Base-by-base conservation (phyloP, 2,888 invertebrate genomes). In the Ellobium chinense region DNA sequence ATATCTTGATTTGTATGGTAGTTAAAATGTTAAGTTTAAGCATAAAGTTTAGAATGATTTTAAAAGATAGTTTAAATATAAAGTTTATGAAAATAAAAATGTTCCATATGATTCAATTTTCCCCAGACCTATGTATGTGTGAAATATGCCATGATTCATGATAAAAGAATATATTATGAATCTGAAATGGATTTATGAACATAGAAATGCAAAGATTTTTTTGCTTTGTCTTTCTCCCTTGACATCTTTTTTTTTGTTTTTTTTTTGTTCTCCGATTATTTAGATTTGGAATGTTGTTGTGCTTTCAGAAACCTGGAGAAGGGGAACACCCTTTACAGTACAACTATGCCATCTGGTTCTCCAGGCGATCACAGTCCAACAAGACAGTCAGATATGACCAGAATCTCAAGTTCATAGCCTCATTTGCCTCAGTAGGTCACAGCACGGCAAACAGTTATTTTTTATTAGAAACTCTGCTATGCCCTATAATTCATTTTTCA, bases 281-380 rank as follows among this genome's bases (percentile, higher is more conserved):
- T 5, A 7, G 7, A 5, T 60, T 9, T 14, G 14, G 5, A 21
- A 85, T 66, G 82, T 74, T 27, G 24, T 31, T 29, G 18, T 29
- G 21, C 76, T 89, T 91, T 74, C 93, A 95, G 94, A 90, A 88
- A 85, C 91, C 91, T 18, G 92, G 91, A 82, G 95, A 96, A 84
- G 95, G 96, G 87, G 97, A 98, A 94, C 98, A 99, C 93, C 96
- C 96, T 93, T 94, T 99, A 89, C 98, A 99, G 93, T 97, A 97
- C 94, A 95, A 96, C 86, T 99, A 98, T 93, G 97, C 97, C 94
- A 94, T 98, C 93, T 99, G 98, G 98, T 97, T 95, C 93, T 96
- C 95, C 92, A 94, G 94, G 89, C 94, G 94, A 92, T 94, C 94
- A 84, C 94, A 94, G 82, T 95, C 95, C 9, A 95, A 95, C 92